Evolutionary conservation across 2,888 invertebrate genomes (phyloP).

Genomic region (Laothoe populi): DNA sequence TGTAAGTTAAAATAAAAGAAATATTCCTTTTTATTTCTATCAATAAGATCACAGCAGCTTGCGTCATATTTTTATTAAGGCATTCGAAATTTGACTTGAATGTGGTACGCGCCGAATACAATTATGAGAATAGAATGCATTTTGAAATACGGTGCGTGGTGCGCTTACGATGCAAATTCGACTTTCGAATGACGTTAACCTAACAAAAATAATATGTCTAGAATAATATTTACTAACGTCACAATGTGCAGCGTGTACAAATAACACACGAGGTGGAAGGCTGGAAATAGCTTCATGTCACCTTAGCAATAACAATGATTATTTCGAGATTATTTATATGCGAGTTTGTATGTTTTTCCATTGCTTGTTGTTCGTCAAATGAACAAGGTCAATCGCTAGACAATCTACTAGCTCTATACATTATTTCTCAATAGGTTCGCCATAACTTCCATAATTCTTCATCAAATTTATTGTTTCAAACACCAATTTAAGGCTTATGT

Average conservation of each 20-base stretch:
- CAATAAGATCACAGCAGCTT: too few species aligned
- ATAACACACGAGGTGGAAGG: neutral
- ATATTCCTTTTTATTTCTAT: too few species aligned
- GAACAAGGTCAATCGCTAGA: conserved; percentile 8
- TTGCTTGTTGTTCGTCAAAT: neutral
- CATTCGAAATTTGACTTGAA: too few species aligned
- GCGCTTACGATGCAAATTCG: neutral
- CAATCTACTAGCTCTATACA: too few species aligned
- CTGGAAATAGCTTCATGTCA: conserved; percentile 7
- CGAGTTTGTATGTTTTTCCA: neutral
- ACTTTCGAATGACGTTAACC: neutral
- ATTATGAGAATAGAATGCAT: neutral
- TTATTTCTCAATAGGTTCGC: too few species aligned
- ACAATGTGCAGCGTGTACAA: neutral
- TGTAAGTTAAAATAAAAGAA: too few species aligned
- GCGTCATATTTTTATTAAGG: too few species aligned
- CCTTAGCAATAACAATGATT: conserved; percentile 3
- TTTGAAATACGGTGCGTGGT: neutral
- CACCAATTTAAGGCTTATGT: too few species aligned
- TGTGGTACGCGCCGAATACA: too few species aligned
- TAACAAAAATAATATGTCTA: neutral
- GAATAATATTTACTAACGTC: conserved; percentile 10
- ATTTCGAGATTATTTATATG: conserved; percentile 1
- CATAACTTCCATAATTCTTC: too few species aligned
- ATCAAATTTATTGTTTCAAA: too few species aligned